phyloP scores from a whole-genome alignment of 2,888 invertebrate species.

The Fragum fragum region DNA sequence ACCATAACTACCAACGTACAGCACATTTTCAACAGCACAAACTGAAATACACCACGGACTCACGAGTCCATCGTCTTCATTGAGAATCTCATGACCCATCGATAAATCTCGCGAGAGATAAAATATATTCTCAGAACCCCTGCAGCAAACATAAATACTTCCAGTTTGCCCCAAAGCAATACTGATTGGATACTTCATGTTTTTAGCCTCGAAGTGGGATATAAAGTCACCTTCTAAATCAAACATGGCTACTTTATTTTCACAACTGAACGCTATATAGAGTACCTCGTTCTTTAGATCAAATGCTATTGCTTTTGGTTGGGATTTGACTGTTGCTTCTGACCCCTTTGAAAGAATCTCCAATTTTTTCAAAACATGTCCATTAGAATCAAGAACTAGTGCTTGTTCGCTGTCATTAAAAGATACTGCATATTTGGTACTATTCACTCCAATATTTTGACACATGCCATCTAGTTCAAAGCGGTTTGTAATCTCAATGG shows the following conservation, averaged over 20 bases:
- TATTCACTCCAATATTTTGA: neutral
- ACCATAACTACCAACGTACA: constrained; percentile 16
- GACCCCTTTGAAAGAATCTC: too few relatives aligned
- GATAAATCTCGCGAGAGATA: constrained; percentile 9
- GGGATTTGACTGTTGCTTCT: neutral
- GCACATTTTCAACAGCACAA: neutral
- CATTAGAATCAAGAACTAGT: neutral
- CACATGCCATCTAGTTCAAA: constrained; percentile 3
- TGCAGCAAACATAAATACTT: constrained; percentile 13
- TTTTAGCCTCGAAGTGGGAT: constrained; percentile 7
- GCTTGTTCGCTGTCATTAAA: neutral
- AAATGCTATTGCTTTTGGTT: neutral
- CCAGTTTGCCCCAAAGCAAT: neutral
- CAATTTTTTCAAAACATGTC: neutral
- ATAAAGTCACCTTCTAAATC: constrained; percentile 3
- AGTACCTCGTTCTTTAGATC: neutral
- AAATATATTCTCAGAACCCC: constrained; percentile 17
- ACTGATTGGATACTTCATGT: constrained; percentile 21
- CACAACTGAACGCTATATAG: neutral
- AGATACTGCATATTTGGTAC: neutral
- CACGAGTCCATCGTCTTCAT: neutral
- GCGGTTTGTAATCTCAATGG: neutral
- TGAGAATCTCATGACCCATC: constrained; percentile 15
- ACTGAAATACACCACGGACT: constrained; percentile 12
- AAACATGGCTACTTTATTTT: constrained; percentile 7